Evolutionary conservation across 1,140 invertebrate genomes (phyloP).

Genomic region (Gryllus bimaculatus): DNA sequence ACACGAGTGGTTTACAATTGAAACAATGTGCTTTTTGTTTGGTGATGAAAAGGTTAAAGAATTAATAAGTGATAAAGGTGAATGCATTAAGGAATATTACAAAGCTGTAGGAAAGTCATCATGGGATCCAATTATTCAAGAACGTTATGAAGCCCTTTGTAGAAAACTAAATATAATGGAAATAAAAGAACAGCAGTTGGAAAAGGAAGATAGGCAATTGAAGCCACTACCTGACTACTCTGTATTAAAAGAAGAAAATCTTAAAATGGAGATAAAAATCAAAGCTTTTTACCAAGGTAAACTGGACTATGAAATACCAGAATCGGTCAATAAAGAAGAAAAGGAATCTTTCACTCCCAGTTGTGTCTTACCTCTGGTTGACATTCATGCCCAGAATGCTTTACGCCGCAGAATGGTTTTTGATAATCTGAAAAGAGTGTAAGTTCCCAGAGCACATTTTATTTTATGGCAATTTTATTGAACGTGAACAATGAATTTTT

Average conservation of each 20-base stretch:
- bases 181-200: conserved; percentile 37
- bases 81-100: conserved; percentile 40
- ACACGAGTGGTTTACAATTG: conserved; percentile 48
- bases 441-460: conserved; percentile 7
- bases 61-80: conserved; percentile 40
- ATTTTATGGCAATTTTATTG: too few relatives aligned
- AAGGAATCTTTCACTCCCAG: conserved; percentile 28
- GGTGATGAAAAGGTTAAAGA: conserved; percentile 45
- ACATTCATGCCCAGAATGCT: conserved; percentile 44
- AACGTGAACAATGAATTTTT: too few relatives aligned
- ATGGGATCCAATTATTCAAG: conserved; percentile 15
- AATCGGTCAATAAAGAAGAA: conserved; percentile 24
- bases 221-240: conserved; percentile 47
- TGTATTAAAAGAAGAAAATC: conserved; percentile 44
- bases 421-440: conserved; percentile 41
- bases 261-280: conserved; percentile 44
- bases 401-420: conserved; percentile 45
- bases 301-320: conserved; percentile 25
- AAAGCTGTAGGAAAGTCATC: conserved; percentile 32
- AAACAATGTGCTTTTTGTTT: conserved; percentile 44
- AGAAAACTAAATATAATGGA: conserved; percentile 43
- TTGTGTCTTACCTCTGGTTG: conserved; percentile 40
- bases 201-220: conserved; percentile 28
- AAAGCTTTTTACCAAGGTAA: conserved; percentile 40
- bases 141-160: conserved; percentile 44